Base-by-base conservation (phyloP, 1,140 invertebrate genomes). In the Brachionus rotundiformis region DNA sequence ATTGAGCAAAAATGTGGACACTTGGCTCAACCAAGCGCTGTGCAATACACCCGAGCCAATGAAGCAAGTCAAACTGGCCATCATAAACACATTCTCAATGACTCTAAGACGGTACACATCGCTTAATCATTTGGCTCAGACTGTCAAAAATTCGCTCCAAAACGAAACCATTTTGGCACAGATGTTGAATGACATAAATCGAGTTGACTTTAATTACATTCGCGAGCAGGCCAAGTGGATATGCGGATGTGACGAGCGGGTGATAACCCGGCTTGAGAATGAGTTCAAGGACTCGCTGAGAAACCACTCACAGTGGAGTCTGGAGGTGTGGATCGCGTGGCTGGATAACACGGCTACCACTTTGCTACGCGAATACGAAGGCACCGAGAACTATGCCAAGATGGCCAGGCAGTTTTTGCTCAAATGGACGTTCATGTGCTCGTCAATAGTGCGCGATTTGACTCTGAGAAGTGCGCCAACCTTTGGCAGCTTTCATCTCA, bases 391-490 rank as follows among this genome's bases (percentile, higher is more conserved):
- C 19, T 54, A 63, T 82, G 83, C 93, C 25, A 86, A 88, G 47
- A 93, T 94, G 83, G 94, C 87, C 59, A 71, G 86, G 77, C 94
- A 98, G 86, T 96, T 99, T 90, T 90, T 99, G 81, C 91, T 98
- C 39, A 97, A 98, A 89, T 99, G 97, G 97, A 97, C 94, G 82
- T 99, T 98, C 90, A 99, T 98, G 88, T 95, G 94, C 89, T 97
- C 95, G 29, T 94, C 97, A 92, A 93, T 98, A 13, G 96, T 98
- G 84, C 90, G 95, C 36, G 95, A 98, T 89, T 90, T 98, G 76
- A 98, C 95, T 44, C 89, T 98, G 68, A 90, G 96, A 85, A 97
- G 95, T 83, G 96, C 97, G 25, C 94, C 95, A 10, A 97, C 95
- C 87, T 99, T 99, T 90, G 98, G 97, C 41, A 98, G 95, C 80